phyloP scores from a whole-genome alignment of 2,113 vertebrate species.

The Urocolius indicus region DNA sequence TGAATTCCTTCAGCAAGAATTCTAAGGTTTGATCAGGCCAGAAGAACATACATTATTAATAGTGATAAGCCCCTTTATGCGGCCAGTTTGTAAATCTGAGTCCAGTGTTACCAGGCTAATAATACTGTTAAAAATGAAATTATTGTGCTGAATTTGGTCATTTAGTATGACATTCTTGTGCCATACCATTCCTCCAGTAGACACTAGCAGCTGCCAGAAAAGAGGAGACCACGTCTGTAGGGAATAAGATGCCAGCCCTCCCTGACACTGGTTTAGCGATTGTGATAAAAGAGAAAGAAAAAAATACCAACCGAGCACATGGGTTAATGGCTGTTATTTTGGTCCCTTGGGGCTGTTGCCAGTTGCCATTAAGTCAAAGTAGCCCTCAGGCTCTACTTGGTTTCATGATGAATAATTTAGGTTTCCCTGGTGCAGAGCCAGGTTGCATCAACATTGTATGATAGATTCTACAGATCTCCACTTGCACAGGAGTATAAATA shows the following conservation, averaged over 20 bases:
- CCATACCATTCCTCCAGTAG: background rate
- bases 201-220: background rate
- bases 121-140: background rate
- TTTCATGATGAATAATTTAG: conserved; percentile 60
- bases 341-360: conserved; percentile 25
- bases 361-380: conserved; percentile 56
- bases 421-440: conserved; percentile 35
- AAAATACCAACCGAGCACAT: conserved; percentile 6
- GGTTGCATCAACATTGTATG: background rate
- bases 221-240: background rate
- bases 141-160: background rate
- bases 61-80: background rate
- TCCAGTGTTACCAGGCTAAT: background rate
- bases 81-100: background rate
- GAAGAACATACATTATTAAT: conserved; percentile 44
- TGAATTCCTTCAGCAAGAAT: conserved; percentile 14
- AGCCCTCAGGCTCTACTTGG: conserved; percentile 54
- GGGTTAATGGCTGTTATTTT: conserved; percentile 49
- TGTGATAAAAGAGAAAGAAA: conserved; percentile 24
- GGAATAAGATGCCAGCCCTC: background rate
- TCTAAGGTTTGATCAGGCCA: conserved; percentile 7
- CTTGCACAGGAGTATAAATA: background rate
- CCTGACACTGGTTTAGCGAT: background rate
- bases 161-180: background rate
- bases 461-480: background rate